A percentile compares a stretch with the other conserved stretches of the same genome.
Conservation (phyloP, 53 echinoderm and acorn worm species). For the Holothuria leucospilota region DNA sequence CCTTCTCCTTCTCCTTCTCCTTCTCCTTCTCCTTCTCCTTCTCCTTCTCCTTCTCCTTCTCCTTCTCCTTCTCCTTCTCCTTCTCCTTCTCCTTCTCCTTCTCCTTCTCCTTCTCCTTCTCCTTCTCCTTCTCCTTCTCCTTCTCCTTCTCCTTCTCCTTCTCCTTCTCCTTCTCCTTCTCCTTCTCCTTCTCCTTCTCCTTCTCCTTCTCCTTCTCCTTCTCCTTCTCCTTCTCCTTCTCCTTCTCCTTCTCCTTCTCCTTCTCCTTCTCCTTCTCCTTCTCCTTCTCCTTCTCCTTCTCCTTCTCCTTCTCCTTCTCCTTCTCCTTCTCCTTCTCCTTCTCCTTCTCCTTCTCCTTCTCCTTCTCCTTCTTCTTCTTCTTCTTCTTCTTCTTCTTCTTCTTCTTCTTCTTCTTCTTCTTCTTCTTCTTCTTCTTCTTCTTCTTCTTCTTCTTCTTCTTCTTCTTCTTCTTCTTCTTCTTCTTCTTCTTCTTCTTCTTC, state of each 20-base stretch:
- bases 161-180: neutral
- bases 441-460: neutral
- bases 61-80: neutral
- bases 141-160: neutral
- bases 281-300: neutral
- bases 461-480: neutral
- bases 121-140: slow-evolving; percentile 1
- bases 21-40: too few species aligned
- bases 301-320: neutral
- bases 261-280: neutral
- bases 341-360: neutral
- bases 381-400: neutral
- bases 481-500: neutral
- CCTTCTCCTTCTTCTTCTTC: neutral
- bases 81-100: neutral
- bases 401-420: neutral
- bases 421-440: neutral
- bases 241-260: neutral
- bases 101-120: slow-evolving; percentile 13
- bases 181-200: neutral
- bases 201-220: neutral
- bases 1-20: too few species aligned
- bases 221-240: neutral
- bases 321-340: neutral
- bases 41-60: too few species aligned